Conservation (phyloP, 2,888 invertebrate species). For the Melanargia galathea region DNA sequence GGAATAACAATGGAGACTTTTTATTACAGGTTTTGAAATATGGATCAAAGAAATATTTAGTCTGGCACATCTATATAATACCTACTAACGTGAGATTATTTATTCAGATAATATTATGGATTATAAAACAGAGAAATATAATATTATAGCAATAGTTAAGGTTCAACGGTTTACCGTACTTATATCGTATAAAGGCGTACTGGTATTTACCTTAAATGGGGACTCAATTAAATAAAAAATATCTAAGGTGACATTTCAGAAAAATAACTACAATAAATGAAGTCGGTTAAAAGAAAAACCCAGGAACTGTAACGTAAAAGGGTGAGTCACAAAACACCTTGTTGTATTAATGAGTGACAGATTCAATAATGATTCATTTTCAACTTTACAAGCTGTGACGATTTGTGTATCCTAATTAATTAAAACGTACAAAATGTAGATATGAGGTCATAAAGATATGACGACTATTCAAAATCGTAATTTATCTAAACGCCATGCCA, state of each 20-base stretch:
- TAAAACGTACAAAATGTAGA: neutral
- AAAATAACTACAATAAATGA: conserved; percentile 12
- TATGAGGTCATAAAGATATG: neutral
- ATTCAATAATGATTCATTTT: conserved; percentile 38
- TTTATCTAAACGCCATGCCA: conserved; percentile 5
- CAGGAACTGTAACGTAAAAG: conserved; percentile 32
- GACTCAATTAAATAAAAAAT: neutral
- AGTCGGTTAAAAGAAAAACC: neutral
- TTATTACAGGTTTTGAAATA: neutral
- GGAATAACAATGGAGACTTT: neutral
- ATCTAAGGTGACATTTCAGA: neutral
- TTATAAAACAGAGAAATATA: no score
- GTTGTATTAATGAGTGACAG: conserved; percentile 21
- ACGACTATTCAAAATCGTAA: neutral
- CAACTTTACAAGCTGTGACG: conserved; percentile 14
- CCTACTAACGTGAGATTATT: no score
- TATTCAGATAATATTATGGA: no score
- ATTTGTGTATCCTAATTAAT: neutral
- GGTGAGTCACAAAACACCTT: conserved; percentile 37
- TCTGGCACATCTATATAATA: no score
- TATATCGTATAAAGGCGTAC: neutral
- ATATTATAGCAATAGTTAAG: no score
- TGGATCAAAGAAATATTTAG: neutral
- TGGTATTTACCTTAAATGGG: neutral
- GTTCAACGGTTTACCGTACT: neutral